These are phyloP conservation scores for Diuraphis noxia DNA, from an alignment of 1,140 invertebrate genomes.

Conservation along the genomic window DNA sequence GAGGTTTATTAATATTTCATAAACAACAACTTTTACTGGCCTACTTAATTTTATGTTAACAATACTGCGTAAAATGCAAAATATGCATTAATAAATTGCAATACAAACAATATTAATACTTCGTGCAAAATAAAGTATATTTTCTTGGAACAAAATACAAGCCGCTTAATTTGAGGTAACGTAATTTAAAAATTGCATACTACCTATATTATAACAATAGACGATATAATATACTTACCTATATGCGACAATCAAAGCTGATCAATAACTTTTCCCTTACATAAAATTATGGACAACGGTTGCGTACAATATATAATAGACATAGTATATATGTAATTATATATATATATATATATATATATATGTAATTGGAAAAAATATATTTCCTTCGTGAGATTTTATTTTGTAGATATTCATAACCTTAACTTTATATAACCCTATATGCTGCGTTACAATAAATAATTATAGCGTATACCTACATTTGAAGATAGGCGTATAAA, in stretches of 20 bases:
- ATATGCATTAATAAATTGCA: conserved; percentile 16
- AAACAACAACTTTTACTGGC: conserved; percentile 36
- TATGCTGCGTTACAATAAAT: not conserved
- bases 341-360: not conserved
- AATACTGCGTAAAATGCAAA: conserved; percentile 25
- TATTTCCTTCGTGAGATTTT: conserved; percentile 12
- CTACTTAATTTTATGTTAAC: conserved; percentile 19
- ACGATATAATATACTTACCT: not conserved
- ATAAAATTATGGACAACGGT: not conserved
- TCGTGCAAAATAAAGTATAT: conserved; percentile 4
- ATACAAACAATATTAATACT: not conserved
- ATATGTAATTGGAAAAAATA: conserved; percentile 13
- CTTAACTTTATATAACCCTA: conserved; percentile 18
- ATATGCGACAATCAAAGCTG: not conserved
- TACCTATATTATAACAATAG: not conserved
- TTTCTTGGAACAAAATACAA: not conserved
- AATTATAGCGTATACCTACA: not conserved
- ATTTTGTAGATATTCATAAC: conserved; percentile 17
- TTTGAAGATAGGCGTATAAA: conserved; percentile 6
- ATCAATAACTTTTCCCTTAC: not conserved
- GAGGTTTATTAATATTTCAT: not conserved
- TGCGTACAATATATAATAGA: not conserved
- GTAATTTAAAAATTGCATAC: not conserved
- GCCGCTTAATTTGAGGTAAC: not conserved
- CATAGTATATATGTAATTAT: not conserved